Evolutionary conservation across 2,113 vertebrate genomes (phyloP), one percentile per base, ranked within the genome.

Genomic region (Oncorhynchus tshawytscha): DNA sequence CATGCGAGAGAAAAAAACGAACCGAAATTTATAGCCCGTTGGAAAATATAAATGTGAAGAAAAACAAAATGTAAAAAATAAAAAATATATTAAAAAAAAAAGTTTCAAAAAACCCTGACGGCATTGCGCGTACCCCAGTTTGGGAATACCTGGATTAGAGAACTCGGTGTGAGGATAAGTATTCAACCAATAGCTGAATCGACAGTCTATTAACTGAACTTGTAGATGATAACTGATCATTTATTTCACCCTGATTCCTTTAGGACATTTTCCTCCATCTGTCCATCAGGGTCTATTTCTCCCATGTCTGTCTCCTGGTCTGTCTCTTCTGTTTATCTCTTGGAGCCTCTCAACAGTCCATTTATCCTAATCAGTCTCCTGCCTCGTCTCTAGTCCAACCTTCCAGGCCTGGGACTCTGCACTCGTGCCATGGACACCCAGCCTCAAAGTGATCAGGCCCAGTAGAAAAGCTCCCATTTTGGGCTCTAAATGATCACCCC

Each of bases 161-260:
- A 57, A 49, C 39, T 25, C 64, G 24, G 70, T 12, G 70, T 1
- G n/a, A 57, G 71, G 68, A 65, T 29, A 68, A 75, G 62, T 81
- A 78, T 87, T 81, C 76, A 78, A 84, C 67, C 54, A 27, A 64
- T 5, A 79, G 80, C 78, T 80, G 79, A 89, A 82, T 79, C 39
- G 22, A 82, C 78, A 77, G 71, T 73, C n/a, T 39, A 59, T 57
- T 60, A 64, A 70, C 9, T 45, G 2, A 45, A 45, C 67, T 39
- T 49, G 4, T 12, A 77, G 74, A 79, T 62, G 57, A 67, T 54
- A 59, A n/a, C 34, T 39, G 20, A 25, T 70, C 34, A 29, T 70
- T 77, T 75, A 60, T 78, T 76, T 75, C 66, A 78, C 25, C 24
- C 57, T 4, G 16, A 70, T 74, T 78, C 69, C 39, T 75, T 82